A percentile compares a stretch with the other conserved stretches of the same genome.
These are phyloP conservation scores for Zhuqinia jingwanae DNA, from an alignment of 2,888 invertebrate species.

Conservation along the genomic window DNA sequence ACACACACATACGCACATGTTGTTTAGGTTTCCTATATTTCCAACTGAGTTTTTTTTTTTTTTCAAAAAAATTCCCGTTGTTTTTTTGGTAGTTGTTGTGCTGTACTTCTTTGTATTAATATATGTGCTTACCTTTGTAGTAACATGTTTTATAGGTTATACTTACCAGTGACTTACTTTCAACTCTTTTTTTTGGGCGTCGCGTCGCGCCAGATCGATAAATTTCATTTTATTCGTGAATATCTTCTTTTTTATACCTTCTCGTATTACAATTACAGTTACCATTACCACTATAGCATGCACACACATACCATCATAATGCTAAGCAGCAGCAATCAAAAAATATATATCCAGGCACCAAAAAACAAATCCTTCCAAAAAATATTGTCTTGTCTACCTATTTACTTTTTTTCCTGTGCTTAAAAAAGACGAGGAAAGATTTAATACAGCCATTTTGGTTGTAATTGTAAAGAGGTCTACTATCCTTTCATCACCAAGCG, in stretches of 20 bases:
- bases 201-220: slow-evolving; percentile 45
- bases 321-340: not conserved
- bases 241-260: slow-evolving; percentile 18
- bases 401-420: not conserved
- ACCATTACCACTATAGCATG: no score
- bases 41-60: slow-evolving; percentile 12
- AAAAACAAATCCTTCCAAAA: not conserved
- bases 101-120: no score
- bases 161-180: slow-evolving; percentile 32
- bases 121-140: no score
- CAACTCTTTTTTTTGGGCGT: no score
- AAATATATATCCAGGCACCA: slow-evolving; percentile 27
- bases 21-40: no score
- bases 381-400: not conserved
- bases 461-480: slow-evolving; percentile 48
- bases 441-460: slow-evolving; percentile 39
- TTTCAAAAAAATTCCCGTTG: not conserved
- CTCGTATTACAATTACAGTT: not conserved
- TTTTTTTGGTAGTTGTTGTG: slow-evolving; percentile 28
- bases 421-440: slow-evolving; percentile 35
- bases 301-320: not conserved
- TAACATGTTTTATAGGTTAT: slow-evolving; percentile 20
- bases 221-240: slow-evolving; percentile 61
- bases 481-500: slow-evolving; percentile 51
- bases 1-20: no score